A percentile compares a stretch with the other conserved stretches of the same genome.
These are phyloP conservation scores for Aporophyla nigra DNA, from an alignment of 2,888 invertebrate species.

Conservation along the genomic window DNA sequence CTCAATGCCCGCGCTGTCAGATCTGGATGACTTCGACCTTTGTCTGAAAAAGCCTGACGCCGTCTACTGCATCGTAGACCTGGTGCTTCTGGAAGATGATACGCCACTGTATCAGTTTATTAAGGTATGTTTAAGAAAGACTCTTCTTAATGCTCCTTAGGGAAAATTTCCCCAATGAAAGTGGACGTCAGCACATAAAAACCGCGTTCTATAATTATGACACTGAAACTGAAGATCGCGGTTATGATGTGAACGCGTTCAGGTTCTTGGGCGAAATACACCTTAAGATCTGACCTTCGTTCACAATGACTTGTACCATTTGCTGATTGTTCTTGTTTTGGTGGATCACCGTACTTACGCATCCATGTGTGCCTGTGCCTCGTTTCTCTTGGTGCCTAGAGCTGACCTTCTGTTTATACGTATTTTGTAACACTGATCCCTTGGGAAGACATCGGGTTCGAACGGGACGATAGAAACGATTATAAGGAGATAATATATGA, in stretches of 20 bases:
- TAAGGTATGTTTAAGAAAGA: constrained; percentile 76
- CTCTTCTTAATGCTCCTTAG: neutral
- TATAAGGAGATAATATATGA: no score
- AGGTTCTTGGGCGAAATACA: neutral
- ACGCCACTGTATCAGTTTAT: constrained; percentile 85
- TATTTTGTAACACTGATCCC: no score
- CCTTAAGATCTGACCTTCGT: neutral
- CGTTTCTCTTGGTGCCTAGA: no score
- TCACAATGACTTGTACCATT: neutral
- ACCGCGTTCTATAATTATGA: neutral
- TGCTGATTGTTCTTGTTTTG: neutral
- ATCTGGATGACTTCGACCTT: constrained; percentile 86
- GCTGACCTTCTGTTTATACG: no score
- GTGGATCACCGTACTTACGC: no score
- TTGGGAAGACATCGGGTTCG: no score
- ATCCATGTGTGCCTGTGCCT: no score
- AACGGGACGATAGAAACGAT: no score
- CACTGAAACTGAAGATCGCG: neutral
- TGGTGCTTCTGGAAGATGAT: constrained; percentile 85
- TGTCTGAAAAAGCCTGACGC: constrained; percentile 83
- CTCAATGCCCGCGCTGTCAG: constrained; percentile 86
- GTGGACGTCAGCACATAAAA: no score
- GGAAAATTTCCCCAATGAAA: neutral
- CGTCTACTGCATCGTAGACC: constrained; percentile 87
- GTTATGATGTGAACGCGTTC: neutral